Evolutionary conservation across 2,888 invertebrate species (phyloP), one percentile per base, ranked within the genome.

Genomic region (Epinotia bilunana): DNA sequence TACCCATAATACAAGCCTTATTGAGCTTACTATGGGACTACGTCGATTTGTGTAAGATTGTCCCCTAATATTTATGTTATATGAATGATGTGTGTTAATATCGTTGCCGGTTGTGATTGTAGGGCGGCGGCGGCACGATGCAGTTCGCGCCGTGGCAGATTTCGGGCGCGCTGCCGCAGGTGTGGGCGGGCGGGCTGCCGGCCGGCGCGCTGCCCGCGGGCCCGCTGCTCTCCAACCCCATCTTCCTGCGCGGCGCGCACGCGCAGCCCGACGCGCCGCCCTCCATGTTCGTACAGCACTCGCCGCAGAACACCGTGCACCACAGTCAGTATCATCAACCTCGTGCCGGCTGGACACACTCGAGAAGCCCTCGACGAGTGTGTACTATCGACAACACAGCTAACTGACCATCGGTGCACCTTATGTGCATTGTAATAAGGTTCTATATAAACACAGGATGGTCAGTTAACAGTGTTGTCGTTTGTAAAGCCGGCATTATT

Each of bases 81-180:
- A 20, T 20, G 20, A 20, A 20, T 20, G 20, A 28, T 28, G 23
- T 28, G 16, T 49, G 16, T 49, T 16, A 16, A 13, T 16, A 53
- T 13, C 1, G 18, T 0, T 57, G 20, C 23, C 12, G 43, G 43
- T 11, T 13, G 53, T 23, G 20, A 12, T 60, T 72, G 63, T 89
- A 95, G 95, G 88, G 95, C 33, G 95, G 95, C 43, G 95, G 96
- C 11, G 96, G 96, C 82, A 95, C 95, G 76, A 97, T 97, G 96
- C 97, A 97, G 90, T 96, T 97, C 83, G 95, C 95, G 0, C 96
- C 97, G 1, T 97, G 97, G 97, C 97, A 96, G 91, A 96, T 97
- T 80, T 95, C 96, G 67, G 95, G 95, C 33, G 95, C 95, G 0
- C 88, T 97, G 78, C 97, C 97, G 3, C 96, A 97, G 74, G 95